Percentiles rank a stretch among this genome's conserved stretches.
phyloP scores from a whole-genome alignment of 2,797 vertebrate species.

The Bryconaethiops microstoma region DNA sequence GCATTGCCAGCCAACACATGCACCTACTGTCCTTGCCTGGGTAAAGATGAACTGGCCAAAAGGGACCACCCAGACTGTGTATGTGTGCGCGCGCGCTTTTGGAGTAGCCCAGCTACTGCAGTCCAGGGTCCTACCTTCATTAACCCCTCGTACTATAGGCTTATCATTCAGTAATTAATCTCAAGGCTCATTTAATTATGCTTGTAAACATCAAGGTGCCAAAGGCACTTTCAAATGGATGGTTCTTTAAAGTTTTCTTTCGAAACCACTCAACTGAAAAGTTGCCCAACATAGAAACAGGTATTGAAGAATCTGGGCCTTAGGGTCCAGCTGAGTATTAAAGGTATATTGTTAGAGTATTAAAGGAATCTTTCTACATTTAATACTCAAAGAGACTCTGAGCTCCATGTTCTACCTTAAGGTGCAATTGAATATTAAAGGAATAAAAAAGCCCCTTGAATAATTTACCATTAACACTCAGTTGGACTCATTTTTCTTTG shows the following conservation, averaged over 20 bases:
- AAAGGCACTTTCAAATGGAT: not conserved
- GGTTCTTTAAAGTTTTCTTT: not conserved
- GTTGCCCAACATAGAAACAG: not conserved
- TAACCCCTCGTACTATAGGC: not conserved
- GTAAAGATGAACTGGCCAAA: slow-evolving; percentile 51
- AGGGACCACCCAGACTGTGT: slow-evolving; percentile 50
- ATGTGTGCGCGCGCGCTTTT: not conserved
- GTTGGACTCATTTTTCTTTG: too few species aligned
- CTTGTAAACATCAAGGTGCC: too few species aligned
- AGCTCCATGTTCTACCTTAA: too few species aligned
- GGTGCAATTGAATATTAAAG: too few species aligned
- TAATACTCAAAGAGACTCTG: too few species aligned
- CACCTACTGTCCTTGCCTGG: slow-evolving; percentile 51
- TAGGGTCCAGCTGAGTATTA: too few species aligned
- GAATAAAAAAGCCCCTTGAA: too few species aligned
- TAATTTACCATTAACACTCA: too few species aligned
- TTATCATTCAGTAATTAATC: not conserved
- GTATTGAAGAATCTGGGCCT: too few species aligned
- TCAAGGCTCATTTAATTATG: not conserved
- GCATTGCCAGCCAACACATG: slow-evolving; percentile 62
- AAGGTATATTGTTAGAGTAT: too few species aligned
- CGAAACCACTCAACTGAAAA: not conserved
- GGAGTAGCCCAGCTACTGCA: not conserved
- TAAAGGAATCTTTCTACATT: too few species aligned
- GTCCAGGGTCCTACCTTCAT: not conserved